Evolutionary conservation across 2,797 vertebrate genomes (phyloP).

Genomic region (Bradypus variegatus): DNA sequence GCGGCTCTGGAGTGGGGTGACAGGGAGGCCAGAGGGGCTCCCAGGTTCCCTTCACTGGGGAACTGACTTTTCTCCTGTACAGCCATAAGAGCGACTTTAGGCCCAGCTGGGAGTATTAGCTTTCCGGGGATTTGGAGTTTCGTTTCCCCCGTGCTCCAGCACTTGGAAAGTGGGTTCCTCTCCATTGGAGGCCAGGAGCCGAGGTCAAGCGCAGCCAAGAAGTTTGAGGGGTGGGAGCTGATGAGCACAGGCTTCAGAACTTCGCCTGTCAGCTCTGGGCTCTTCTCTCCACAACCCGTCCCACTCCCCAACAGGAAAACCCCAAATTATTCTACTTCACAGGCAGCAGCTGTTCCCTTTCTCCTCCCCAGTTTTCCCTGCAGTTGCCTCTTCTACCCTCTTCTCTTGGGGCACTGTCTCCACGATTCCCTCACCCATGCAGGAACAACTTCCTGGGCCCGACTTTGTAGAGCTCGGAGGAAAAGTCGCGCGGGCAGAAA

Average conservation of each 20-base stretch:
- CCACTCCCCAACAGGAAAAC: neutral
- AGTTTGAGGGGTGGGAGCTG: slow-evolving; percentile 7
- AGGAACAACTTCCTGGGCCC: neutral
- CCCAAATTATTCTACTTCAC: neutral
- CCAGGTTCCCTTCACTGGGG: neutral
- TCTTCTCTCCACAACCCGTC: no score
- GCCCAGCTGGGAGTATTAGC: neutral
- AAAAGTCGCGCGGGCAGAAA: neutral
- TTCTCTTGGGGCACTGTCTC: neutral
- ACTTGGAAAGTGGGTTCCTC: neutral
- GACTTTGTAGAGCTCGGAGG: neutral
- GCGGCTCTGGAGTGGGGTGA: neutral
- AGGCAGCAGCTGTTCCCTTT: neutral
- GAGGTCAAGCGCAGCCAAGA: neutral
- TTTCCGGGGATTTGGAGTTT: neutral
- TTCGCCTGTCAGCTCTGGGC: neutral
- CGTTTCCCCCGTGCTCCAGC: neutral
- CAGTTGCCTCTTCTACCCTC: neutral
- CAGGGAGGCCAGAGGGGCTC: neutral
- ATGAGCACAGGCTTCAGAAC: neutral
- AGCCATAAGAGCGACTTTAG: neutral
- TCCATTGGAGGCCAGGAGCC: neutral
- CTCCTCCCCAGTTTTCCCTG: neutral
- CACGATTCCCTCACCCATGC: neutral
- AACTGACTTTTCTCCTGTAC: neutral